These are phyloP conservation scores for Coreius guichenoti DNA, from an alignment of 2,797 vertebrate genomes.

Conservation along the genomic window DNA sequence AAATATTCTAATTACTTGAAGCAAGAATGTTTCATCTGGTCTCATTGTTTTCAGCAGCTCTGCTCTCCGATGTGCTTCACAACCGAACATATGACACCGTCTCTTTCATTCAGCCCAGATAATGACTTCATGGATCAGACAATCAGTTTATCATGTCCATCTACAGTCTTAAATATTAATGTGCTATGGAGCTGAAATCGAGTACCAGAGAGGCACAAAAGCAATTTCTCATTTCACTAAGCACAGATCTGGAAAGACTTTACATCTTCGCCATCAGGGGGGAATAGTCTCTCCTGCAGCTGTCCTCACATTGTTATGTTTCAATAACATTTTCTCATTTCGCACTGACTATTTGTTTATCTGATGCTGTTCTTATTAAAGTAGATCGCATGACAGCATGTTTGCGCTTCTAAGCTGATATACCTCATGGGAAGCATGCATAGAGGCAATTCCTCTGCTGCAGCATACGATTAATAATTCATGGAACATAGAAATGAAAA, in stretches of 20 bases:
- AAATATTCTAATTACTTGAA: background rate
- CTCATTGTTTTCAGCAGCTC: background rate
- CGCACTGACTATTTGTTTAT: constrained; percentile 56
- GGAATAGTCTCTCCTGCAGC: constrained; percentile 18
- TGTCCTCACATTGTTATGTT: constrained; percentile 2
- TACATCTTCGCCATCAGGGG: background rate
- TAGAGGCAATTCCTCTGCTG: constrained; percentile 51
- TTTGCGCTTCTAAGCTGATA: constrained; percentile 60
- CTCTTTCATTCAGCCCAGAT: constrained; percentile 23
- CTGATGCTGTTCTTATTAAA: constrained; percentile 40
- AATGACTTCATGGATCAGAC: constrained; percentile 31
- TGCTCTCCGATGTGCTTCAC: background rate
- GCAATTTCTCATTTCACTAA: constrained; percentile 27
- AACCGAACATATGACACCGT: background rate
- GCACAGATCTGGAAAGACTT: constrained; percentile 39
- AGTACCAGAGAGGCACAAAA: constrained; percentile 22
- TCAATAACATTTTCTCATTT: constrained; percentile 44
- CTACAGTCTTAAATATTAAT: constrained; percentile 42
- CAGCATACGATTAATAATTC: constrained; percentile 61
- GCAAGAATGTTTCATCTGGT: background rate
- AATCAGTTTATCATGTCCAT: constrained; percentile 43
- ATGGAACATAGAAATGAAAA: constrained; percentile 56
- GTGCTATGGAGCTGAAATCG: constrained; percentile 29
- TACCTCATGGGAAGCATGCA: constrained; percentile 47
- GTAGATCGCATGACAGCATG: constrained; percentile 52